phyloP scores from a whole-genome alignment of 30 jellyfish, hydroid and myxozoan species.

The Phacellophora camtschatica region DNA sequence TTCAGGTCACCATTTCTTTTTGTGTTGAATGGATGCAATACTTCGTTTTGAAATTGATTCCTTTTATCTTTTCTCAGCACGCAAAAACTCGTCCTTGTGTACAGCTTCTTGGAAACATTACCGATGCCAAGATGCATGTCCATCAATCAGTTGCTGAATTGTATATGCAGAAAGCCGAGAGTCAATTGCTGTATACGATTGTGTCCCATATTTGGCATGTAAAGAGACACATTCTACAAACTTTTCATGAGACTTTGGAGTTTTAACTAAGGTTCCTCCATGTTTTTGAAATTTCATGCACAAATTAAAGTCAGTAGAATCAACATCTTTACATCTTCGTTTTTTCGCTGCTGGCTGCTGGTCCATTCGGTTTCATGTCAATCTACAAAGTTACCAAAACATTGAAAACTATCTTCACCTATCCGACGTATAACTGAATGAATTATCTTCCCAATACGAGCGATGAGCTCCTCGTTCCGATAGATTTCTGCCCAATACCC shows the following conservation, averaged over 20 bases:
- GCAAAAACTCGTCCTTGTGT: neutral
- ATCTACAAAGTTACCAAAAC: neutral
- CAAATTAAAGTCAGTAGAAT: neutral
- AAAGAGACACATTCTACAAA: neutral
- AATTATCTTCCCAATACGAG: too few species aligned
- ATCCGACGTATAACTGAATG: too few species aligned
- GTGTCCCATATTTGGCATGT: neutral
- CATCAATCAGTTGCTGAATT: neutral
- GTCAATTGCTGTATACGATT: neutral
- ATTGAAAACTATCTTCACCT: too few species aligned
- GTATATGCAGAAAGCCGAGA: neutral
- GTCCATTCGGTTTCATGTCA: neutral
- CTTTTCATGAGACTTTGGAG: neutral
- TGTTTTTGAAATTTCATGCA: neutral
- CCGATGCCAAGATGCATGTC: neutral
- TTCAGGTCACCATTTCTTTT: neutral
- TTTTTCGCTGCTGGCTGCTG: neutral
- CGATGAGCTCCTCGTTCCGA: too few species aligned
- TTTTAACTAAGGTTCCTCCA: neutral
- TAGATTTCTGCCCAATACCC: too few species aligned
- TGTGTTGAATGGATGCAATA: neutral
- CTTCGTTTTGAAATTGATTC: neutral
- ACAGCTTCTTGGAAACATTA: neutral
- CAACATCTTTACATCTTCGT: neutral
- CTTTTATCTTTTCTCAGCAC: neutral